phyloP scores from a whole-genome alignment of 2,888 invertebrate genomes.

The Matsumyia berberina region DNA sequence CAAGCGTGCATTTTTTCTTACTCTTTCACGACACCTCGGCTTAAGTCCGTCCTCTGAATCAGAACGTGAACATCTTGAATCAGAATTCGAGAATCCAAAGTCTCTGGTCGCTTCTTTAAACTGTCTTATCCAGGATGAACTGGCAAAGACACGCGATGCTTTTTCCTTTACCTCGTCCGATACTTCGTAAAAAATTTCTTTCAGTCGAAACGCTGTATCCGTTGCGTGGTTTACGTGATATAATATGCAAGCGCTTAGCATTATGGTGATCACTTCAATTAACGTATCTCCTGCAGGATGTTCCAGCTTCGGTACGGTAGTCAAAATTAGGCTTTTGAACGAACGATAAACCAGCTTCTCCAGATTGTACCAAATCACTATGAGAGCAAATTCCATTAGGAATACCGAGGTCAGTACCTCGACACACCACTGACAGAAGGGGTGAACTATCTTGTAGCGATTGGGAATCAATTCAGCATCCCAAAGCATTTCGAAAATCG shows the following conservation, averaged over 20 bases:
- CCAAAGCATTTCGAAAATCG: slow-evolving; percentile 50
- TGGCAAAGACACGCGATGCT: neutral
- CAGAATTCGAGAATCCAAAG: too few species aligned
- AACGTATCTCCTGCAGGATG: neutral
- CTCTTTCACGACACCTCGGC: too few species aligned
- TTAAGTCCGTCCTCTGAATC: too few species aligned
- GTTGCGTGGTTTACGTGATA: slow-evolving; percentile 38
- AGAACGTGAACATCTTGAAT: too few species aligned
- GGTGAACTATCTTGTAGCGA: slow-evolving; percentile 37
- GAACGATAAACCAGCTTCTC: slow-evolving; percentile 30
- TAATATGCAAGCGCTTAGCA: neutral
- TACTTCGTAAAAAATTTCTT: neutral
- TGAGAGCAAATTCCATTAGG: slow-evolving; percentile 34
- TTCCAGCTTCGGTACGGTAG: neutral
- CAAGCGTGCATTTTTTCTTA: too few species aligned
- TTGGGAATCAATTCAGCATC: slow-evolving; percentile 46
- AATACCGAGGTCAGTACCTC: slow-evolving; percentile 36
- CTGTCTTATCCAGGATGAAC: too few species aligned
- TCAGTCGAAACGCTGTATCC: slow-evolving; percentile 12
- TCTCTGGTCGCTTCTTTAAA: too few species aligned
- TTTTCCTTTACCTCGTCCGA: too few species aligned
- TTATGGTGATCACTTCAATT: slow-evolving; percentile 3
- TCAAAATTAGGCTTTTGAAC: neutral
- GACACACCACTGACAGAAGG: slow-evolving; percentile 2
- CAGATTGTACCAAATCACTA: slow-evolving; percentile 61